phyloP scores from a whole-genome alignment of 2,113 vertebrate genomes.

The Romanogobio albipinnatus region DNA sequence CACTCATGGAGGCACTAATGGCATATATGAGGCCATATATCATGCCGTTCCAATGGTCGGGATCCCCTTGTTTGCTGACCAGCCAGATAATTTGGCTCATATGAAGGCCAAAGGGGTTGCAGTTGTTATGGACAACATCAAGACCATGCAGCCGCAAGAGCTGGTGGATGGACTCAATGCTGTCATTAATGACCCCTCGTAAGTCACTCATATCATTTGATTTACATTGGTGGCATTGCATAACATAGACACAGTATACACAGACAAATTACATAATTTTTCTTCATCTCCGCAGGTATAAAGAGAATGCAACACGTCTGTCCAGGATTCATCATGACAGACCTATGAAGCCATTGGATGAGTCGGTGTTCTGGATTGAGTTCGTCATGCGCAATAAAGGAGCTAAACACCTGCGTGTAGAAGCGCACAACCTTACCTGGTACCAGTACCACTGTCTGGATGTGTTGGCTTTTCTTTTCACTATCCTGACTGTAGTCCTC shows the following conservation, averaged over 20 bases:
- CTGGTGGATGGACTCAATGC: conserved; percentile 77
- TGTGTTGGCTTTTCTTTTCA: conserved; percentile 79
- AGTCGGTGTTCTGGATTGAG: conserved; percentile 91
- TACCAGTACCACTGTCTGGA: conserved; percentile 89
- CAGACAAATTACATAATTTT: background rate
- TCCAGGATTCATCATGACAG: conserved; percentile 88
- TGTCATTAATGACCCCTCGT: conserved; percentile 82
- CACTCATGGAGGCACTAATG: conserved; percentile 92
- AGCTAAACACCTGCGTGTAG: conserved; percentile 84
- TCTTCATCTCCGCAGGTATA: conserved; percentile 75
- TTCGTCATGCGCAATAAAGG: conserved; percentile 90
- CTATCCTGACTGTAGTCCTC: conserved; percentile 55
- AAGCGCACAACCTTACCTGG: conserved; percentile 85
- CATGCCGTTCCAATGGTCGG: conserved; percentile 89
- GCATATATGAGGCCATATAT: conserved; percentile 93
- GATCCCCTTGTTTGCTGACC: conserved; percentile 86
- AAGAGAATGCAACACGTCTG: conserved; percentile 79
- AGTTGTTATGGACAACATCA: conserved; percentile 70
- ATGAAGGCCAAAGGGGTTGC: conserved; percentile 85
- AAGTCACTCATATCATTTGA: conserved; percentile 63
- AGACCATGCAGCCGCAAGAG: conserved; percentile 74
- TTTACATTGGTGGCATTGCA: background rate
- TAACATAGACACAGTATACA: background rate
- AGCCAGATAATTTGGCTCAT: conserved; percentile 84
- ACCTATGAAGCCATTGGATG: conserved; percentile 79